Evolutionary conservation across 1,140 invertebrate species (phyloP).

Genomic region (Gyrodactylus bullatarudis): DNA sequence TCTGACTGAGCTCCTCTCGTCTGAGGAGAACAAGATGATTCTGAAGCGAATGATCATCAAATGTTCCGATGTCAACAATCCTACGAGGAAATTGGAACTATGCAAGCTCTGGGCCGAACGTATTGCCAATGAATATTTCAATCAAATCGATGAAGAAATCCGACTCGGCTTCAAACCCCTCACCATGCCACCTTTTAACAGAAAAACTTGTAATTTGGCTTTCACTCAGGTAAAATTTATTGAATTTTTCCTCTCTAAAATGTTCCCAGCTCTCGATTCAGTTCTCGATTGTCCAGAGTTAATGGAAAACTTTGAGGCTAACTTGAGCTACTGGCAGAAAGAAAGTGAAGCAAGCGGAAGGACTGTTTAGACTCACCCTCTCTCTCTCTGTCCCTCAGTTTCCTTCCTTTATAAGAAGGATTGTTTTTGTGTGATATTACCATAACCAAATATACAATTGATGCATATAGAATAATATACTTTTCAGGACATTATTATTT

Average conservation of each 20-base stretch:
- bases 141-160: constrained; percentile 66
- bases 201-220: constrained; percentile 57
- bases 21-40: constrained; percentile 40
- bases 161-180: constrained; percentile 38
- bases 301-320: background rate
- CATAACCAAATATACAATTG: too few species aligned
- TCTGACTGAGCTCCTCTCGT: constrained; percentile 13
- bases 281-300: background rate
- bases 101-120: constrained; percentile 63
- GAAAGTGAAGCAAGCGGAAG: background rate
- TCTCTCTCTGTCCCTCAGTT: too few species aligned
- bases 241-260: constrained; percentile 72
- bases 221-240: constrained; percentile 81
- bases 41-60: constrained; percentile 80
- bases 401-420: too few species aligned
- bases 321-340: constrained; percentile 1
- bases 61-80: constrained; percentile 77
- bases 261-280: constrained; percentile 89
- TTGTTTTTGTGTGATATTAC: too few species aligned
- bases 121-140: constrained; percentile 57
- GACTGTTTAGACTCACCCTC: too few species aligned
- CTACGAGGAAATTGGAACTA: constrained; percentile 39
- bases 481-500: too few species aligned
- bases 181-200: constrained; percentile 80
- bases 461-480: too few species aligned